Percentiles rank a stretch among this genome's conserved stretches.
Evolutionary conservation across 2,113 vertebrate genomes (phyloP).

Genomic region (Ptyas mucosa): DNA sequence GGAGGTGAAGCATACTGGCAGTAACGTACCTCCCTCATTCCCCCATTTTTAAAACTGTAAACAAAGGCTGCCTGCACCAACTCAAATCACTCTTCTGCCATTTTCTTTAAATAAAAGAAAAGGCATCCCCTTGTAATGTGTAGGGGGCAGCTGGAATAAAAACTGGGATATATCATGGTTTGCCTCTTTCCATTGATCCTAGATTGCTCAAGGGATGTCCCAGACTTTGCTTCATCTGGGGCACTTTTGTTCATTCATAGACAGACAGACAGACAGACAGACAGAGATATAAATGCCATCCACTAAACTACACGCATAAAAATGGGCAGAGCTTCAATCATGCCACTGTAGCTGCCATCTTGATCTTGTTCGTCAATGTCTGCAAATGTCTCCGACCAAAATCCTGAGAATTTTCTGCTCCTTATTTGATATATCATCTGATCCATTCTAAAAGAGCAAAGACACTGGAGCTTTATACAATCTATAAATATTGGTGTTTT

Average conservation of each 20-base stretch:
- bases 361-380: background rate
- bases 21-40: background rate
- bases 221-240: background rate
- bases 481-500: background rate
- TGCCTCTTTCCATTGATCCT: background rate
- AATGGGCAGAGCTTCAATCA: background rate
- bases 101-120: background rate
- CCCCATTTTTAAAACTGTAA: background rate
- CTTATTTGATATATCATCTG: background rate
- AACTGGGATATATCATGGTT: background rate
- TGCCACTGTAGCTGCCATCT: background rate
- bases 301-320: background rate
- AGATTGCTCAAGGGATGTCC: background rate
- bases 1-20: background rate
- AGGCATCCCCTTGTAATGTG: background rate
- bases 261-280: background rate
- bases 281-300: too few species aligned
- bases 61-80: background rate
- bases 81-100: background rate
- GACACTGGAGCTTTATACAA: background rate
- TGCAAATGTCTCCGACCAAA: background rate
- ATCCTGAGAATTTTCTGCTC: background rate
- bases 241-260: background rate
- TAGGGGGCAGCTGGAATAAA: background rate
- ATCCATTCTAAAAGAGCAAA: background rate